Evolutionary conservation across 2,797 vertebrate genomes (phyloP).

Genomic region (Serranus cabrilla): DNA sequence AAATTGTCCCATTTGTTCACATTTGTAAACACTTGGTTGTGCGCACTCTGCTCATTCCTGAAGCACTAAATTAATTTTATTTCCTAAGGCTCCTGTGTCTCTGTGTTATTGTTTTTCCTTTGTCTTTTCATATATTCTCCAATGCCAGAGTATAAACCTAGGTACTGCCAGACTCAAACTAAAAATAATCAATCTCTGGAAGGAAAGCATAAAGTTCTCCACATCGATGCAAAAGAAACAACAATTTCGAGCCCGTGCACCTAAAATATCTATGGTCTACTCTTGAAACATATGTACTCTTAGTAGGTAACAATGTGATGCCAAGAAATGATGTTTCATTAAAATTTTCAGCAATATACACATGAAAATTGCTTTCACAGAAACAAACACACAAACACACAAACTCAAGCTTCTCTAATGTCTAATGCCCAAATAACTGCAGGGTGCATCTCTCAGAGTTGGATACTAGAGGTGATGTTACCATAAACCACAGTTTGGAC

Average conservation of each 20-base stretch:
- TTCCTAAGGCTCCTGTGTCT: conserved; percentile 27
- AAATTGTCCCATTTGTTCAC: conserved; percentile 44
- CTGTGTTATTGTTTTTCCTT: conserved; percentile 36
- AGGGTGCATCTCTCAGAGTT: too few species aligned
- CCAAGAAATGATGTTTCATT: neutral
- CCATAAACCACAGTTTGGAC: too few species aligned
- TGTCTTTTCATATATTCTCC: conserved; percentile 39
- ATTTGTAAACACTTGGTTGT: conserved; percentile 48
- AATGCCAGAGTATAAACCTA: conserved; percentile 21
- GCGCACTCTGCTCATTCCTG: conserved; percentile 34
- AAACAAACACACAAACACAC: neutral
- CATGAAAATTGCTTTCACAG: neutral
- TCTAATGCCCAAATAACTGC: too few species aligned
- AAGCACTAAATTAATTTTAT: conserved; percentile 33
- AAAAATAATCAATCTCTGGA: conserved; percentile 27
- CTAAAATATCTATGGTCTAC: neutral
- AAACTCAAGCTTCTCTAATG: neutral
- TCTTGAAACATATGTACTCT: neutral
- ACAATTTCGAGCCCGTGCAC: neutral
- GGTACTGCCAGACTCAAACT: neutral
- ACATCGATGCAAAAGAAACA: neutral
- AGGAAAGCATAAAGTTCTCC: conserved; percentile 8
- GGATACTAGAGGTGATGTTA: too few species aligned
- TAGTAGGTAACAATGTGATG: neutral
- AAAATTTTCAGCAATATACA: neutral